A percentile compares a stretch with the other conserved stretches of the same genome.
These are phyloP conservation scores for Pterophyllum scalare DNA, from an alignment of 2,113 vertebrate species.

Conservation along the genomic window DNA sequence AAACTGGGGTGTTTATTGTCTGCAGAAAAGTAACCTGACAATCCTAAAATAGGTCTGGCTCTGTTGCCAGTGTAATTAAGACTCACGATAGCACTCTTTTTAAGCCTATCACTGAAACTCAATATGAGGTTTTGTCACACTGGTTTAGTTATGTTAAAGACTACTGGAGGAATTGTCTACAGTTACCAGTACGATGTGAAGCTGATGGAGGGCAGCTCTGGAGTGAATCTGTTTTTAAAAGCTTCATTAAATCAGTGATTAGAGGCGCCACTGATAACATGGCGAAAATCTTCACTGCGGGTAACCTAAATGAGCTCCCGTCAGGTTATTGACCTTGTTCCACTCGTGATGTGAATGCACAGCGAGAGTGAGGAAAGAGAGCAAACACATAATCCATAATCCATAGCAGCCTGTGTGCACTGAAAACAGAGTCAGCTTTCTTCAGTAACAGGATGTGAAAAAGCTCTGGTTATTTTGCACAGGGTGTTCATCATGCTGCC, in stretches of 20 bases:
- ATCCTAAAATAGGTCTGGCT: too few species aligned
- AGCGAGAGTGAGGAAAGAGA: conserved; percentile 22
- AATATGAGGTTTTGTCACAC: background rate
- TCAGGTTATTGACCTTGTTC: conserved; percentile 36
- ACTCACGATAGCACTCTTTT: too few species aligned
- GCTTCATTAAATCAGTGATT: background rate
- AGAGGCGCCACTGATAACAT: background rate
- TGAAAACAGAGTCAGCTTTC: conserved; percentile 39
- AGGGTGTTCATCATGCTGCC: background rate
- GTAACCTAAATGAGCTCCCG: conserved; percentile 13
- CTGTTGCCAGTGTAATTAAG: too few species aligned
- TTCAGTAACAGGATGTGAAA: conserved; percentile 21
- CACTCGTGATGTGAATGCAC: background rate
- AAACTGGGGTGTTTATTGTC: too few species aligned
- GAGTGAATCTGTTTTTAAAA: background rate
- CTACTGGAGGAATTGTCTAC: background rate
- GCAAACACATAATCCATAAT: conserved; percentile 62
- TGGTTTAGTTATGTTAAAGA: background rate
- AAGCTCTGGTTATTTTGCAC: conserved; percentile 22
- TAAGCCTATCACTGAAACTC: too few species aligned
- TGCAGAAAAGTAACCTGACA: too few species aligned
- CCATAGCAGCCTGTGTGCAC: conserved; percentile 45
- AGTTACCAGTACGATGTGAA: background rate
- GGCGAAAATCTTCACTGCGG: background rate
- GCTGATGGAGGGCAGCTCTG: background rate